Evolutionary conservation across 2,888 invertebrate genomes (phyloP), one percentile per base, ranked within the genome.

Genomic region (Pterostichus madidus): DNA sequence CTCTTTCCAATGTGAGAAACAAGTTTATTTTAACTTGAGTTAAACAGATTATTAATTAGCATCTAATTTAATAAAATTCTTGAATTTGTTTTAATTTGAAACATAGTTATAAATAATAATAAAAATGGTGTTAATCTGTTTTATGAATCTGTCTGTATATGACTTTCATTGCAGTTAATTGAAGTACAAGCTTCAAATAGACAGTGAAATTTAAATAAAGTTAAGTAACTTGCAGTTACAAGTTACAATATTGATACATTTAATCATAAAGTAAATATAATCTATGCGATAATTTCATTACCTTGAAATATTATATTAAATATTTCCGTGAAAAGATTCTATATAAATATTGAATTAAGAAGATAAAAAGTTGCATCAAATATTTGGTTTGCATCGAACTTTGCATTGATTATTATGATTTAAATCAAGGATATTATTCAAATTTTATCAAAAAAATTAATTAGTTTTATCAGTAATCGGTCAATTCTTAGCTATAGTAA

Each of bases 231-330:
- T 59, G 31, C 13, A 46, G 44, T 44, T 71, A 17, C 8, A 71
- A 46, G 44, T 44, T 71, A 17, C 8, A 71, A 71, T 44, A 71
- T 71, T 71, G 46, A 71, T 71, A 44, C 46, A 44, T 71, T 44
- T 17, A 44, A 71, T 71, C 68, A 71, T 24, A 71, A 71, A 71
- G 15, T 17, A 71, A 71, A 71, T 44, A 71, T 44, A 52, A 5
- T 6, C 10, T 52, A 2, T 71, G 39, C 68, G 68, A 71, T 71
- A 71, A 71, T 39, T 44, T 44, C 8, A 3, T 71, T 44, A 71
- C 68, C 68, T 71, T 71, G 68, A 44, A 64, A 44, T 44, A 44
- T 44, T n/a, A 0, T 39, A 7, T 39, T 39, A 5, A 5, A 39
- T 39, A 39, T 39, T 71, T 71, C 68, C 68, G 39, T 71, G 44